Evolutionary conservation across 2,888 invertebrate genomes (phyloP), one percentile per base, ranked within the genome.

Genomic region (Eulithis prunata): DNA sequence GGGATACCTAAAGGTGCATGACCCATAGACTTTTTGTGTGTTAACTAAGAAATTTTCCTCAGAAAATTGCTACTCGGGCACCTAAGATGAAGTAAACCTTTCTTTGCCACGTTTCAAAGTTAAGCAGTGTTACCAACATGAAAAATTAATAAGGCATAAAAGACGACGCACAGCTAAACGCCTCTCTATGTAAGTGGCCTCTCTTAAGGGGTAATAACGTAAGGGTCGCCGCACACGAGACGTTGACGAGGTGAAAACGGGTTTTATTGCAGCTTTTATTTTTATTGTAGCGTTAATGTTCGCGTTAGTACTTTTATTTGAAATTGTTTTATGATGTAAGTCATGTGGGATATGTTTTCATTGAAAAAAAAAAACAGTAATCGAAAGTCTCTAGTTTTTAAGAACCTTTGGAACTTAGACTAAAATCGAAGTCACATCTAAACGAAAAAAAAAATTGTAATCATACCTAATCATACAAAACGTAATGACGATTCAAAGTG

Each of bases 151-250:
- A 70, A 62, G 14, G 28, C 4, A 64, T 71, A 74, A 76, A 72
- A 69, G 66, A 52, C 69, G 70, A 67, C 73, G 75, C 67, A 71
- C 71, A 75, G 69, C 69, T 73, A 74, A 75, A 70, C 66, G 71
- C 58, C 70, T 71, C 73, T 75, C 70, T 68, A 64, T 5, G n/a
- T 62, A 45, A 64, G 59, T 66, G 55, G 62, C 68, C 47, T 49
- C 21, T 49, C 49, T 73, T 14, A n/a, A 67, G 69, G 64, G 66
- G 68, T 64, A 62, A 65, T 71, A 67, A 62, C 61, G 63, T 62
- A 78, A 80, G 79, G 78, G 75, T 71, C 64, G 57, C 62, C 69
- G 71, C 73, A 71, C 71, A 73, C 67, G 56, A 67, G 64, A 66
- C 71, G 64, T 71, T 68, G 61, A 64, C 57, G 64, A 59, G 71